A percentile compares a stretch with the other conserved stretches of the same genome.
Evolutionary conservation across 2,113 vertebrate genomes (phyloP).

Genomic region (Echinops telfairi): DNA sequence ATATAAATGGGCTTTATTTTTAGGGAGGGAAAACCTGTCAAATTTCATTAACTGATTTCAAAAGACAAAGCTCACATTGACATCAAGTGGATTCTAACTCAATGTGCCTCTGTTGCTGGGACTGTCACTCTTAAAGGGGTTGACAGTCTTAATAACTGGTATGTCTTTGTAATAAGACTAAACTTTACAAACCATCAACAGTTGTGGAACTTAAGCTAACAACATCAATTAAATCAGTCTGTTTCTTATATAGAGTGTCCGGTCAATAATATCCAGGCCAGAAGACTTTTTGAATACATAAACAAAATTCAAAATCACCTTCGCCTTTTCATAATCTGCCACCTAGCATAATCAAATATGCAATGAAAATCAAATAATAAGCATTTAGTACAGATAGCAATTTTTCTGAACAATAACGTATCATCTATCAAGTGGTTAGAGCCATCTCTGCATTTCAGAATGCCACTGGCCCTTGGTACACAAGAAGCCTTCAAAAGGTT

Average conservation of each 20-base stretch:
- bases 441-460: background rate
- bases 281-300: background rate
- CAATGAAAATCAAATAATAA: conserved; percentile 25
- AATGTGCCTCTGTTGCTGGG: too few relatives aligned
- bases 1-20: background rate
- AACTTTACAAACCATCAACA: background rate
- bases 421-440: background rate
- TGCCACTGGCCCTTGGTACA: too few relatives aligned
- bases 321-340: background rate
- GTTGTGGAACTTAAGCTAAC: background rate
- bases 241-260: background rate
- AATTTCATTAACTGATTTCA: background rate
- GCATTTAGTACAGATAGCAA: background rate
- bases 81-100: too few relatives aligned
- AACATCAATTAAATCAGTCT: background rate
- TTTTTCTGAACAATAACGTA: background rate
- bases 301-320: background rate
- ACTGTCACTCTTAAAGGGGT: too few relatives aligned
- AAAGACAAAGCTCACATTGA: too few relatives aligned
- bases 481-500: too few relatives aligned
- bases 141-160: too few relatives aligned
- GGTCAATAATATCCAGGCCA: background rate
- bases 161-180: background rate
- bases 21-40: background rate
- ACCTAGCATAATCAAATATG: background rate